A percentile compares a stretch with the other conserved stretches of the same genome.
Conservation (phyloP, 2,888 invertebrate species). For the Chrysomela aeneicollis region DNA sequence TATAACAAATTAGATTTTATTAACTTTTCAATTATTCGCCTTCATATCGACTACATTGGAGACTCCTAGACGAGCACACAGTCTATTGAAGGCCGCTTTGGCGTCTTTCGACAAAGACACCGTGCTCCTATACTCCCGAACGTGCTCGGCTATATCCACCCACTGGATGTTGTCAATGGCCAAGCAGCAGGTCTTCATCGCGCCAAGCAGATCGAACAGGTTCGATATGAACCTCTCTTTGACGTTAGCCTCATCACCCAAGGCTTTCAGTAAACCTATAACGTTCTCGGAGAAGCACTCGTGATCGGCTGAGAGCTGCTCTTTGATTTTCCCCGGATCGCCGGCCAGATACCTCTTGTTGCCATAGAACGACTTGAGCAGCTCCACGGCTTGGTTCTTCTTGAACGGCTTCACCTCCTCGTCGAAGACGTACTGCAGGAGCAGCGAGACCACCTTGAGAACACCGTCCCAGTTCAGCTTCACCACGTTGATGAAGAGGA, state of each 20-base stretch:
- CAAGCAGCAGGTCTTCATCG: constrained; percentile 61
- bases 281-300: constrained; percentile 61
- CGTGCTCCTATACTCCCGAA: constrained; percentile 57
- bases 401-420: constrained; percentile 70
- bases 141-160: constrained; percentile 55
- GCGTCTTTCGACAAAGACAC: constrained; percentile 60
- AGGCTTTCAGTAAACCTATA: constrained; percentile 57
- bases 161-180: constrained; percentile 58
- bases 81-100: constrained; percentile 61
- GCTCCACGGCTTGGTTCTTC: constrained; percentile 72
- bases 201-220: constrained; percentile 65
- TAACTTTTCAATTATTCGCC: too few species aligned
- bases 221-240: constrained; percentile 68
- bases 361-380: constrained; percentile 71
- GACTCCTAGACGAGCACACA: constrained; percentile 60
- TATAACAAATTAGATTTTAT: too few species aligned
- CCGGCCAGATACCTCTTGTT: constrained; percentile 63
- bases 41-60: constrained; percentile 54
- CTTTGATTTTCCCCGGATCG: constrained; percentile 52
- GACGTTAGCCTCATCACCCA: constrained; percentile 58
- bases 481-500: constrained; percentile 71
- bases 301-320: constrained; percentile 61
- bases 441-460: constrained; percentile 66
- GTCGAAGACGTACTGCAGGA: constrained; percentile 70
- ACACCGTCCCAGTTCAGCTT: constrained; percentile 73